These are phyloP conservation scores for Hippasteria phrygiana DNA, from an alignment of 53 echinoderm and acorn worm genomes.

Conservation along the genomic window DNA sequence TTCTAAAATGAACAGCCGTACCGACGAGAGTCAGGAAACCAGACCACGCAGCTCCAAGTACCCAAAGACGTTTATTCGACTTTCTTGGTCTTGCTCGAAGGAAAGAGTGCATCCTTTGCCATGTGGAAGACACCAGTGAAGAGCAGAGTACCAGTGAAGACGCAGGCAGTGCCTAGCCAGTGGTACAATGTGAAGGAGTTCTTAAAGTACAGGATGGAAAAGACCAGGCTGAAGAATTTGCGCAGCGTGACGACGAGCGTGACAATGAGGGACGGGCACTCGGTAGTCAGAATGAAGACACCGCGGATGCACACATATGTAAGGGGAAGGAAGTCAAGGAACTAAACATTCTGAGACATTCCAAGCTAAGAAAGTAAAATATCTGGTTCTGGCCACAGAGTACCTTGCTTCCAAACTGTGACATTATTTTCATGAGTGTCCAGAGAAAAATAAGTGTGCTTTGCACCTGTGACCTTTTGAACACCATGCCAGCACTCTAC, in stretches of 20 bases:
- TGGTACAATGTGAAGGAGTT: constrained; percentile 94
- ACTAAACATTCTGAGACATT: neutral
- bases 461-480: no score
- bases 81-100: constrained; percentile 58
- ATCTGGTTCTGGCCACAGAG: no score
- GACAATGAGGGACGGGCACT: constrained; percentile 94
- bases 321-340: constrained; percentile 49
- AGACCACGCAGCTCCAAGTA: neutral
- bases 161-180: constrained; percentile 87
- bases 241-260: constrained; percentile 93
- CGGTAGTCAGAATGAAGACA: constrained; percentile 95
- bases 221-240: constrained; percentile 91
- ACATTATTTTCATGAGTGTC: no score
- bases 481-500: no score
- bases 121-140: constrained; percentile 90
- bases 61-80: neutral
- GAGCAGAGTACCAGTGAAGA: constrained; percentile 84
- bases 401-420: no score
- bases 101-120: constrained; percentile 42
- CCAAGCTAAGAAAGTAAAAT: no score
- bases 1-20: no score
- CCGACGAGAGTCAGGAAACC: no score
- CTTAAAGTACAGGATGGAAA: constrained; percentile 93
- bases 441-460: no score
- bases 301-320: constrained; percentile 96